These are phyloP conservation scores for Salmo trutta DNA, from an alignment of 2,797 vertebrate species.

Conservation along the genomic window DNA sequence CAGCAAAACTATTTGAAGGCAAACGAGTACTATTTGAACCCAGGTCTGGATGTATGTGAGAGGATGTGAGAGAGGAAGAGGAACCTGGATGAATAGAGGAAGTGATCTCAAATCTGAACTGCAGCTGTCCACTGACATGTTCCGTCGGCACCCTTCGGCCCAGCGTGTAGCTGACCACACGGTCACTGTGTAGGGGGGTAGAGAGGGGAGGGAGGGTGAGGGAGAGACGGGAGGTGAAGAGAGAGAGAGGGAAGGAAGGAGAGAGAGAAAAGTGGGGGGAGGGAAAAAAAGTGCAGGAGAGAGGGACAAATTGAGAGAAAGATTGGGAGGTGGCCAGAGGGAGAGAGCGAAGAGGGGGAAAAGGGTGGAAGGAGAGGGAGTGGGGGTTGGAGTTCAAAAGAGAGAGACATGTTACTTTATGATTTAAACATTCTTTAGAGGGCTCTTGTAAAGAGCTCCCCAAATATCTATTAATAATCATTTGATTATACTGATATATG, in stretches of 20 bases:
- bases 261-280: neutral
- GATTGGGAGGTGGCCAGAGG: neutral
- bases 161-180: conserved; percentile 91
- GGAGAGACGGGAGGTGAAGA: neutral
- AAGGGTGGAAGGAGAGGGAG: neutral
- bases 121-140: conserved; percentile 95
- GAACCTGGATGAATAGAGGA: conserved; percentile 93
- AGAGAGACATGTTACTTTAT: neutral
- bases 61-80: conserved; percentile 27
- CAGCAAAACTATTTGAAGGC: neutral
- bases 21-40: neutral
- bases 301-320: neutral
- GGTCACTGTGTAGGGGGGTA: conserved; percentile 32
- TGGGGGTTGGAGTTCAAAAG: neutral
- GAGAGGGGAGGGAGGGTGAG: neutral
- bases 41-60: neutral
- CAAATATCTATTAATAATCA: no score
- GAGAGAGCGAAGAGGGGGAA: neutral
- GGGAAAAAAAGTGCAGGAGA: no score
- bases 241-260: neutral
- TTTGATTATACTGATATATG: neutral
- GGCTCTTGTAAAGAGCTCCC: no score
- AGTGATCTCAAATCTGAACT: conserved; percentile 96
- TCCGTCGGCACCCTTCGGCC: conserved; percentile 93
- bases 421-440: neutral